Base-by-base conservation (phyloP, 2,113 vertebrate genomes). In the Conger conger region DNA sequence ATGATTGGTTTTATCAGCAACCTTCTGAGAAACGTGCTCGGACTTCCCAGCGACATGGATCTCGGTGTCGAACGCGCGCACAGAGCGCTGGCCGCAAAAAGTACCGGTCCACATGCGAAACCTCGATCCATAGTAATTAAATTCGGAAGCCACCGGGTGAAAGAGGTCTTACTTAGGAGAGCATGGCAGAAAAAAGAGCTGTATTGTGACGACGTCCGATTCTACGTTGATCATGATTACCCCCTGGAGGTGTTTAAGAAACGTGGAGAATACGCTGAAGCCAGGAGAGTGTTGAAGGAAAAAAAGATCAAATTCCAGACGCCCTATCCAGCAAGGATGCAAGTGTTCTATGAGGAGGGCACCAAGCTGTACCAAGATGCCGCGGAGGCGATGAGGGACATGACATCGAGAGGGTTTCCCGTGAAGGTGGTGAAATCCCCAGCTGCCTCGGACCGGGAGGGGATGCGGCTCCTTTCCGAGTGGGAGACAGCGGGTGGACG, bases 171-270 rank as follows among this genome's bases (percentile, higher is more conserved):
- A 33, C 38, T 83, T 7, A 42, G 17, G 6, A 87, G 79, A 54
- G 84, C 81, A 4, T 83, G 81, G 78, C 80, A 76, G 36, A 82
- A 87, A n/a, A 86, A 84, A 80, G 23, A 81, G 17, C 18, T 76
- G 16, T 38, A 76, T 5, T 35, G n/a, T 4, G 42, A 83, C 33
- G 37, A 73, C 8, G 57, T n/a, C 3, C 77, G 35, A 16, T 80
- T 84, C n/a, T 81, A 76, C 35, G 40, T 83, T 13, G 87, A 83
- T 8, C 42, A 86, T 20, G 84, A 86, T 8, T 83, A 79, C 30
- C 36, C 77, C 13, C 82, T 40, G 5, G 30, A 54, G 30, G 5
- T 83, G 11, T n/a, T 86, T 0, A 78, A 86, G 84, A 83, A 76
- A 54, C 54, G 35, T 3, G 79, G 23, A 33, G 78, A 86, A 84